phyloP scores from a whole-genome alignment of 2,797 vertebrate genomes.

The Chaetodon trifasciatus region DNA sequence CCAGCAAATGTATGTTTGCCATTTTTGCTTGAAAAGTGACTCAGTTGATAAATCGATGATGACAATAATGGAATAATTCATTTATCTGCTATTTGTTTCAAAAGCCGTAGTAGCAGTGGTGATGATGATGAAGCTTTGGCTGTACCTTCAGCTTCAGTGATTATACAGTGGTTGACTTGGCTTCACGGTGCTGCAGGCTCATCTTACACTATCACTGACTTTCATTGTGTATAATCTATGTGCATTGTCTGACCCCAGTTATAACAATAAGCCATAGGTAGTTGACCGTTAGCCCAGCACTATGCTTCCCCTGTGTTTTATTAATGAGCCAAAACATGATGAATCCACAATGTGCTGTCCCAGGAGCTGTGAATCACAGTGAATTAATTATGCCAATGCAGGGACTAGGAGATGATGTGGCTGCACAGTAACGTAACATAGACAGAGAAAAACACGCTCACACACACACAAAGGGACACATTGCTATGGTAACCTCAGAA shows the following conservation, averaged over 20 bases:
- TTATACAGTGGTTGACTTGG: slow-evolving; percentile 32
- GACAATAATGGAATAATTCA: not conserved
- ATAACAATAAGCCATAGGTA: slow-evolving; percentile 4
- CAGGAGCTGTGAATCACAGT: slow-evolving; percentile 72
- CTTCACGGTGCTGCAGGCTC: slow-evolving; percentile 28
- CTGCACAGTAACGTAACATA: slow-evolving; percentile 38
- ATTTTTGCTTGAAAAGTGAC: no score
- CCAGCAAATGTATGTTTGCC: not conserved
- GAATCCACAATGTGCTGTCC: slow-evolving; percentile 59
- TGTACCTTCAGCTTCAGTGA: not conserved
- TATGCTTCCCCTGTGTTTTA: slow-evolving; percentile 43
- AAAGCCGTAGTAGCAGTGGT: not conserved
- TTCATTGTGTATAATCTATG: slow-evolving; percentile 9
- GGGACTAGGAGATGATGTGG: slow-evolving; percentile 61
- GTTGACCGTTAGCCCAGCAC: slow-evolving; percentile 23
- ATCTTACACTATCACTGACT: not conserved
- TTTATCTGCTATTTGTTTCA: not conserved
- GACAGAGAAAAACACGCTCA: slow-evolving; percentile 13
- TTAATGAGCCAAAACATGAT: slow-evolving; percentile 61
- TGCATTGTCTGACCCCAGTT: slow-evolving; percentile 17
- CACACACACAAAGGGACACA: slow-evolving; percentile 56
- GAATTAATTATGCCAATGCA: slow-evolving; percentile 74
- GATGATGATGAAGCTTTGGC: slow-evolving; percentile 1
- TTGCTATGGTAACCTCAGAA: slow-evolving; percentile 80
- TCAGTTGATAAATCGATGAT: not conserved